A percentile compares a stretch with the other conserved stretches of the same genome.
Conservation (phyloP, 2,888 invertebrate genomes). For the Lepidocyrtinus sp. region DNA sequence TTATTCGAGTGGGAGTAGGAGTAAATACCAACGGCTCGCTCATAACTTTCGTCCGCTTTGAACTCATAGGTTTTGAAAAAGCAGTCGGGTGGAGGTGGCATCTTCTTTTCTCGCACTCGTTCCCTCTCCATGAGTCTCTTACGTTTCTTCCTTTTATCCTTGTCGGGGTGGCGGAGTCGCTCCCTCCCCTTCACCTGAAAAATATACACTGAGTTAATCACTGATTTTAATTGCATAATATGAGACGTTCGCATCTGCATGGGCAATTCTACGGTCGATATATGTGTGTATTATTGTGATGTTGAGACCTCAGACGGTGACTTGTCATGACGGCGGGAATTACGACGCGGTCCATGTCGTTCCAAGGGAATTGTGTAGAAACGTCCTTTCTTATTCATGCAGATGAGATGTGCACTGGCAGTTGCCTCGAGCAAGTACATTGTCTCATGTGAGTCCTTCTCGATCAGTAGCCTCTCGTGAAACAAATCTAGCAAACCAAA, state of each 20-base stretch:
- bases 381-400: conserved; percentile 31
- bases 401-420: conserved; percentile 33
- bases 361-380: conserved; percentile 25
- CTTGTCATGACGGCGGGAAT: not conserved
- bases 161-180: too few relatives aligned
- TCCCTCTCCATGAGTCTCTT: not conserved
- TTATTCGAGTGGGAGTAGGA: conserved; percentile 34
- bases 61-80: conserved; percentile 37
- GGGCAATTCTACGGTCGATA: too few relatives aligned
- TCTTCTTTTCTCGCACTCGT: not conserved
- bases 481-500: conserved; percentile 32
- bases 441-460: conserved; percentile 9
- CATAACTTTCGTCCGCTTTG: conserved; percentile 36
- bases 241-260: too few relatives aligned
- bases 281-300: too few relatives aligned
- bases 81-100: conserved; percentile 23
- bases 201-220: too few relatives aligned
- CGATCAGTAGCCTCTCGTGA: conserved; percentile 10
- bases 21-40: conserved; percentile 32
- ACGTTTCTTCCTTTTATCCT: too few relatives aligned
- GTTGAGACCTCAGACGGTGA: too few relatives aligned
- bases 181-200: too few relatives aligned
- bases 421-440: conserved; percentile 41
- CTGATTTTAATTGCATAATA: too few relatives aligned
- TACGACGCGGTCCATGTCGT: too few relatives aligned